Conservation (phyloP, 2,797 vertebrate species). For the Falco columbarius region DNA sequence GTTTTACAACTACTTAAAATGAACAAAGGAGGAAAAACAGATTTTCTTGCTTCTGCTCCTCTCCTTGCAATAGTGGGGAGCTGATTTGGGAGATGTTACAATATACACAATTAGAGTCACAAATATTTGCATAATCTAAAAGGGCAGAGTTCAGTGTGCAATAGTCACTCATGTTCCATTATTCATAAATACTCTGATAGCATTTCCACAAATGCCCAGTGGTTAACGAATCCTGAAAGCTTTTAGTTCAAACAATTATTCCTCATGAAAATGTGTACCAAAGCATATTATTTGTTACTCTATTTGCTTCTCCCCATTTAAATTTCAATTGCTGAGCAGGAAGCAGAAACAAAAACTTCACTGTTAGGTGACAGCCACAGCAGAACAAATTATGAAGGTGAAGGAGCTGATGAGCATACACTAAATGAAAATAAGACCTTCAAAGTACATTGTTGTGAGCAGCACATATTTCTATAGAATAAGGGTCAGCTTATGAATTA, state of each 20-base stretch:
- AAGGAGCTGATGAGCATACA: not conserved
- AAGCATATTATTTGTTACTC: slow-evolving; percentile 61
- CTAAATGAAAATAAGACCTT: not conserved
- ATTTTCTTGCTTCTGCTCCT: not conserved
- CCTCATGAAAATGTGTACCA: slow-evolving; percentile 47
- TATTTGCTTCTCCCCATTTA: slow-evolving; percentile 42
- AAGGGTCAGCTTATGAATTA: slow-evolving; percentile 14
- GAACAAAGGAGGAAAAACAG: not conserved
- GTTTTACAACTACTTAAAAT: not conserved
- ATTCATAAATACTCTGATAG: slow-evolving; percentile 47
- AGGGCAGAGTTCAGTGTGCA: slow-evolving; percentile 46
- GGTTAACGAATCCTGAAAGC: slow-evolving; percentile 61
- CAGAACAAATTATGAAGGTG: slow-evolving; percentile 24
- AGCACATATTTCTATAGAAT: not conserved
- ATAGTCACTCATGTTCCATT: slow-evolving; percentile 22
- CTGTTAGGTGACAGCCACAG: not conserved
- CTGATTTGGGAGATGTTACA: not conserved
- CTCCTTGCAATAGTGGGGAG: not conserved
- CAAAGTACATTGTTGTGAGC: not conserved
- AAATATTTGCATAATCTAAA: slow-evolving; percentile 22
- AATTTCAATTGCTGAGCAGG: slow-evolving; percentile 32
- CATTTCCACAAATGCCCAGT: not conserved
- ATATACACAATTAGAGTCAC: not conserved
- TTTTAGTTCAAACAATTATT: slow-evolving; percentile 65
- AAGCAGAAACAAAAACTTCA: slow-evolving; percentile 47